Evolutionary conservation across 2,888 invertebrate genomes (phyloP), one percentile per base, ranked within the genome.

Genomic region (Erannis defoliaria): DNA sequence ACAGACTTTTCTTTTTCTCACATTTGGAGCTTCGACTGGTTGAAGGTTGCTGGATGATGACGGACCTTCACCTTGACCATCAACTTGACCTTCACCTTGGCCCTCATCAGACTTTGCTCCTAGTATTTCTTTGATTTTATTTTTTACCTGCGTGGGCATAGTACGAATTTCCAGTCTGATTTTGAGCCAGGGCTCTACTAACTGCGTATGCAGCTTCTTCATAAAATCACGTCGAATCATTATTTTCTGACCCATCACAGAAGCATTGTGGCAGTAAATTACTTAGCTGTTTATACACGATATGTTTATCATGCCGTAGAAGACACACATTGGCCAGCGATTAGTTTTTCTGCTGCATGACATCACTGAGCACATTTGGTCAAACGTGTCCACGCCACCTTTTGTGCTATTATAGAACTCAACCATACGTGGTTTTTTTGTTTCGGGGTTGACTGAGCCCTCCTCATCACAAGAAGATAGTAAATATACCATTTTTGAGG

Each of bases 111-210:
- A 48, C 50, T 50, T 50, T 42, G 50, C 40, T 50, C 50, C 50
- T 31, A 51, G 31, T 40, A 42, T 42, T 16, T 40, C 46, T 55
- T 55, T 55, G 55, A 55, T 55, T 55, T 48, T 49, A 50, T 57
- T 37, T 50, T 57, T 50, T 45, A 50, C 56, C 10, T 64, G 57
- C 38, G 51, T 58, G 26, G 66, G 62, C 66, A 65, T 61, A 9
- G 66, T 66, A 40, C 40, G 26, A 50, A 38, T 60, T 42, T 42
- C 64, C 35, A 67, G 38, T 40, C 75, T 71, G 46, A 62, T 64
- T 43, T 60, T 67, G 21, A 70, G 59, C 66, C 68, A 70, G 14
- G 68, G 68, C 61, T 66, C 62, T 55, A 62, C 60, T 31, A 70
- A 58, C 51, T 68, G 62, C 21, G 43, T 48, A 66, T 68, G 62